Base-by-base conservation (phyloP, 2,797 vertebrate species). In the Schizothorax lantsangensis region DNA sequence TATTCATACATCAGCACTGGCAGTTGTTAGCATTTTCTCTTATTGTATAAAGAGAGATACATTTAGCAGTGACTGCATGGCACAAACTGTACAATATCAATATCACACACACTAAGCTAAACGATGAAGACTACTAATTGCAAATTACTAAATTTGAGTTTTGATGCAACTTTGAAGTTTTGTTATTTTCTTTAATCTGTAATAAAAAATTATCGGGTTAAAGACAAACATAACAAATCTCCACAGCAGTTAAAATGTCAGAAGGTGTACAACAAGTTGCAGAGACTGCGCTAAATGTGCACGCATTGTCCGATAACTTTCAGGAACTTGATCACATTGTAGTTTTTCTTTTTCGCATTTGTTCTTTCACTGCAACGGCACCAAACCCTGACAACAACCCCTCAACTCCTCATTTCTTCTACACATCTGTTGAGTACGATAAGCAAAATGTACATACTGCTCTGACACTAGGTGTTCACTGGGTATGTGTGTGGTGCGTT, bases 1-100 rank as follows among this genome's bases (percentile, higher is more conserved):
- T 81, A 81, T 74, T 75, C 85, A 86, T 73, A 84, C 75, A 80
- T 86, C 84, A 82, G 81, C 78, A 69, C 33, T 73, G 59, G 79
- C 83, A 77, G 66, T 80, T 79, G 71, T 84, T 69, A 81, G 86
- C 52, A 72, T 81, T 84, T 75, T 81, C 86, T 69, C 78, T 79
- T 75, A 79, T 64, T 81, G 79, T 88, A 33, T 74, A 73, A 88
- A 73, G n/a, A 72, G 21, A 87, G 64, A 87, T 86, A 82, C 26
- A 83, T 83, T 77, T 57, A 69, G 72, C 49, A 36, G 68, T 38
- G 68, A 81, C 68, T 81, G 64, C 40, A 47, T 36, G 54, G 43
- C 23, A 73, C 79, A 81, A 74, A 81, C 84, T 57, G 79, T 30
- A 62, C 84, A 64, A 52, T 66, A 40, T 86, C 84, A 72, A 68